These are phyloP conservation scores for Sebastes schlegelii DNA, from an alignment of 2,113 vertebrate species.

Conservation along the genomic window DNA sequence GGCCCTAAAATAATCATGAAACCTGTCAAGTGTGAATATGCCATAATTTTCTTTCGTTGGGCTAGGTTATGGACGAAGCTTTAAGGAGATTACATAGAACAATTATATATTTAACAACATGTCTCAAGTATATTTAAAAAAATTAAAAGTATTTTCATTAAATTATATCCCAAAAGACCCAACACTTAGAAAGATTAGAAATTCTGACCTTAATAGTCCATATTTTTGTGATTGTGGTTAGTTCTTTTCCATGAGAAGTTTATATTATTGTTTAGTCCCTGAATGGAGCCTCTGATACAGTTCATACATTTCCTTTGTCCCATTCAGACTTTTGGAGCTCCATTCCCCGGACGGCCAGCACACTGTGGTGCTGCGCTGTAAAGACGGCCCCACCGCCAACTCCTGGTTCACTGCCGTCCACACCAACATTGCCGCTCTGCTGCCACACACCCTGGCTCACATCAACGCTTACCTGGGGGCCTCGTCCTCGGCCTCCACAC, in stretches of 20 bases:
- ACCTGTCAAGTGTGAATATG: not conserved
- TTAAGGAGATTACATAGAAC: not conserved
- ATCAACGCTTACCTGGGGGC: constrained; percentile 90
- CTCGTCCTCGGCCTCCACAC: constrained; percentile 73
- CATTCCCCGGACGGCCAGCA: constrained; percentile 95
- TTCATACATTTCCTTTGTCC: not conserved
- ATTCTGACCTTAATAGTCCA: not conserved
- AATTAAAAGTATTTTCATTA: not conserved
- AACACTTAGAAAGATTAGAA: not conserved
- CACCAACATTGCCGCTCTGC: constrained; percentile 93
- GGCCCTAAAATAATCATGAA: not conserved
- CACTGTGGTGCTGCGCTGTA: constrained; percentile 94
- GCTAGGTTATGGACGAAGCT: not conserved
- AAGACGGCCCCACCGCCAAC: constrained; percentile 90
- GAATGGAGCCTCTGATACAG: not conserved
- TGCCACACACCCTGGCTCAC: constrained; percentile 93
- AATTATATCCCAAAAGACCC: not conserved
- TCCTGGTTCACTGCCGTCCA: constrained; percentile 96
- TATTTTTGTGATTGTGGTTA: not conserved
- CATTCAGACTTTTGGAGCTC: constrained; percentile 92
- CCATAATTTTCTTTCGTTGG: not conserved
- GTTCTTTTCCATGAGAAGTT: not conserved
- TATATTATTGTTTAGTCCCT: not conserved
- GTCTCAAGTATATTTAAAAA: not conserved
- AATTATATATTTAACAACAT: not conserved